Evolutionary conservation across 2,113 vertebrate species (phyloP).

Genomic region (Meriones unguiculatus): DNA sequence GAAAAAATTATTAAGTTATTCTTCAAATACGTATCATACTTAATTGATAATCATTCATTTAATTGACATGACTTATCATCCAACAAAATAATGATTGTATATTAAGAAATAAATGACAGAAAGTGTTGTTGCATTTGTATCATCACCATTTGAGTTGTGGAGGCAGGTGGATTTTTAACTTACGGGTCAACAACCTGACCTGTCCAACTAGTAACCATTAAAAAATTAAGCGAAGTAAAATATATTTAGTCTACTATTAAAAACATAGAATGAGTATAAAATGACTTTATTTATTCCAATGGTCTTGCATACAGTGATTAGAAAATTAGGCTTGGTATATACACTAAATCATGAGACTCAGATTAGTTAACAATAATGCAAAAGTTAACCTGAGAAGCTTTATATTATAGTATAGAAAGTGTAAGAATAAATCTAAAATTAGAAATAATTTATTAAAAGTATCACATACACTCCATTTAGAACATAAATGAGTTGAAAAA

Average conservation of each 20-base stretch:
- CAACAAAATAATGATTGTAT: not conserved
- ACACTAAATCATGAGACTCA: not conserved
- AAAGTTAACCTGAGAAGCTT: not conserved
- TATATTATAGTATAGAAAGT: conserved; percentile 1
- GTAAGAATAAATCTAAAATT: not conserved
- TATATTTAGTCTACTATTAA: not conserved
- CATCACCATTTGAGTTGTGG: not conserved
- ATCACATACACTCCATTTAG: not conserved
- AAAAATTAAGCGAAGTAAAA: not conserved
- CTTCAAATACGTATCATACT: not conserved
- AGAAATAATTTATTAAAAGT: not conserved
- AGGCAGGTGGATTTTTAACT: not conserved
- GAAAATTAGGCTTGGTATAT: not conserved
- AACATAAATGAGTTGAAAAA: conserved; percentile 10
- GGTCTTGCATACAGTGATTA: not conserved
- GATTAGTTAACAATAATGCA: not conserved
- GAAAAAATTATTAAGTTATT: not conserved
- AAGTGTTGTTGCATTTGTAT: not conserved
- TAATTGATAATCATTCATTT: not conserved
- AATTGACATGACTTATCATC: not conserved
- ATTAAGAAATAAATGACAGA: not conserved
- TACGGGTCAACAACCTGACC: not conserved
- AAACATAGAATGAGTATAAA: not conserved
- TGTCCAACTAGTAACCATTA: not conserved
- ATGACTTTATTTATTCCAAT: not conserved